Conservation (phyloP, 2,113 vertebrate species). For the Lynx canadensis region DNA sequence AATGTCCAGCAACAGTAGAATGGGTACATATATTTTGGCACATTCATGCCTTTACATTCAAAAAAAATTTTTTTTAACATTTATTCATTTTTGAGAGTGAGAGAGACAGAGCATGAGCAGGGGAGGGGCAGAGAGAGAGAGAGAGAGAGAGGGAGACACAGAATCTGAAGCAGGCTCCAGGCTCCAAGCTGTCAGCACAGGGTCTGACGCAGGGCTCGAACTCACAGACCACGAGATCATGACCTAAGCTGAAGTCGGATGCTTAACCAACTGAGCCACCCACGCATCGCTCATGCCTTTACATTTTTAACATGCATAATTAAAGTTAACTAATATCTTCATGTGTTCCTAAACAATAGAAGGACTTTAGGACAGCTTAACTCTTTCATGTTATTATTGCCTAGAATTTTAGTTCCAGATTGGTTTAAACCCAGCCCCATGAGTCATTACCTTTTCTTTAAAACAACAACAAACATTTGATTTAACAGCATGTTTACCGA, state of each 20-base stretch:
- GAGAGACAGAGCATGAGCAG: no score
- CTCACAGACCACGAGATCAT: no score
- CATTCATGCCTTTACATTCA: neutral
- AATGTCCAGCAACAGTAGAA: neutral
- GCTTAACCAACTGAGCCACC: no score
- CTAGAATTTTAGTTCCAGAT: slow-evolving; percentile 1
- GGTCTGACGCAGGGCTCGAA: no score
- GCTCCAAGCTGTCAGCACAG: no score
- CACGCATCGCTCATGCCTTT: neutral
- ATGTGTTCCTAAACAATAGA: neutral
- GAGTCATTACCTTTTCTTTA: neutral
- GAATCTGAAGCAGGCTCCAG: no score
- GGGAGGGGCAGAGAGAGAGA: no score
- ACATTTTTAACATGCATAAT: neutral
- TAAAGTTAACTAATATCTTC: neutral
- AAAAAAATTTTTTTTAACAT: no score
- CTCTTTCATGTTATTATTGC: neutral
- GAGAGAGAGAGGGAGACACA: no score
- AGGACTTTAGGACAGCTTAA: neutral
- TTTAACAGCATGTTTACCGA: neutral
- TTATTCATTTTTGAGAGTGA: no score
- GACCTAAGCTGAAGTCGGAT: no score
- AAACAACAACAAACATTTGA: neutral
- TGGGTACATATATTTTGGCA: neutral
- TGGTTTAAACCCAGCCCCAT: neutral